These are phyloP conservation scores for Pectinophora gossypiella DNA, from an alignment of 1,140 invertebrate genomes.

Conservation along the genomic window DNA sequence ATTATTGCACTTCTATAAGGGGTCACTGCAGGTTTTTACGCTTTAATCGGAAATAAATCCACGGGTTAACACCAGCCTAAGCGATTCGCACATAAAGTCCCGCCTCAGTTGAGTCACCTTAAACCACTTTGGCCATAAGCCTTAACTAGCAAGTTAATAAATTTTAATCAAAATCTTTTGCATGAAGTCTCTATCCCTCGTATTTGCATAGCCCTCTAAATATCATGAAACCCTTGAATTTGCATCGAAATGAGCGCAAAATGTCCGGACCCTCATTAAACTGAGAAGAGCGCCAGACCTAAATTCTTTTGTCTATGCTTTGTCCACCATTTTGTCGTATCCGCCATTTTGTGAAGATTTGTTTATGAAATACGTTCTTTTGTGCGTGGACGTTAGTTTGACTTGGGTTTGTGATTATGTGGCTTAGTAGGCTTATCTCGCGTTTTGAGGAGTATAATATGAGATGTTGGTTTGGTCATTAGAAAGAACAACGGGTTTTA, in stretches of 20 bases:
- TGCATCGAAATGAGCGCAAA: constrained; percentile 63
- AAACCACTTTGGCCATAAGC: too few species aligned
- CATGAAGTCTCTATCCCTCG: constrained; percentile 14
- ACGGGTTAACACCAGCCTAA: too few species aligned
- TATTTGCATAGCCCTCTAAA: constrained; percentile 62
- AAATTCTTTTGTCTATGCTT: constrained; percentile 56
- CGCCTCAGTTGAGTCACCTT: too few species aligned
- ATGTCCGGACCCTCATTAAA: constrained; percentile 54
- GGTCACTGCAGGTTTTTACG: too few species aligned
- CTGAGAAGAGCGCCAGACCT: constrained; percentile 36
- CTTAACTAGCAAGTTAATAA: constrained; percentile 34
- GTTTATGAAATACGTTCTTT: constrained; percentile 23
- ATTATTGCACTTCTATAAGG: too few species aligned
- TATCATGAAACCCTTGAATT: constrained; percentile 57
- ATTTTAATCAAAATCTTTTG: constrained; percentile 64
- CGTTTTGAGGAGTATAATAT: too few species aligned
- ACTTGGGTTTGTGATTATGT: not conserved
- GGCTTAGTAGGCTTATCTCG: too few species aligned
- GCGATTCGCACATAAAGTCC: too few species aligned
- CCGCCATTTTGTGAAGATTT: constrained; percentile 11
- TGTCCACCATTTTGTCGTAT: constrained; percentile 36
- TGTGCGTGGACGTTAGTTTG: not conserved
- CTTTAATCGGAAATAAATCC: too few species aligned
- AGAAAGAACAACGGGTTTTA: too few species aligned
- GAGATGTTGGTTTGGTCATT: too few species aligned